A percentile compares a stretch with the other conserved stretches of the same genome.
Conservation (phyloP, 2,888 invertebrate genomes). For the Thysanoteuthis rhombus region DNA sequence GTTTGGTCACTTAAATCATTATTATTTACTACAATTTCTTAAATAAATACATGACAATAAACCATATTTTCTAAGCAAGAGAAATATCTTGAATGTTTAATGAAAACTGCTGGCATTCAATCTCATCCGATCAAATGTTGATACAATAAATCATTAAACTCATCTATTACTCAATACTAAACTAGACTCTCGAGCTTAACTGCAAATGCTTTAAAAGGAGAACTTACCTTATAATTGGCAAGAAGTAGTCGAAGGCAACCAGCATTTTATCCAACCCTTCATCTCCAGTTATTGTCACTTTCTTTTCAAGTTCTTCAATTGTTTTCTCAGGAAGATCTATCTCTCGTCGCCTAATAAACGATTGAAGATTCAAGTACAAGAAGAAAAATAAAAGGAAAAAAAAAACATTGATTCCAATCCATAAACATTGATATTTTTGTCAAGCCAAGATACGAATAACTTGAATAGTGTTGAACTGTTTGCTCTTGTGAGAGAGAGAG, state of each 20-base stretch:
- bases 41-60: no score
- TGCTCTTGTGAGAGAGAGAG: no score
- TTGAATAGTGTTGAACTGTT: no score
- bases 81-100: no score
- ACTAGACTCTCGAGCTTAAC: not conserved
- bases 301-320: not conserved
- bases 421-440: not conserved
- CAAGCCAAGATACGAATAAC: not conserved
- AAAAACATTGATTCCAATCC: not conserved
- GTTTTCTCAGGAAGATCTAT: not conserved
- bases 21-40: no score
- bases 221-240: conserved; percentile 53
- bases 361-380: not conserved
- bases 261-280: conserved; percentile 40
- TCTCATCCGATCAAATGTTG: no score
- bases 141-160: no score
- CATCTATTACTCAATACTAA: not conserved
- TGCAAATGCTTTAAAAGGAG: not conserved
- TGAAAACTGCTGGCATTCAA: no score
- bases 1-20: no score
- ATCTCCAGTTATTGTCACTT: not conserved
- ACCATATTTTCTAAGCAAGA: no score
- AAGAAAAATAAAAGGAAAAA: not conserved
- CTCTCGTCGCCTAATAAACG: conserved; percentile 1
- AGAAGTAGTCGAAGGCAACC: conserved; percentile 43